Base-by-base conservation (phyloP, 1,140 invertebrate species). In the Neodiprion virginianus region DNA sequence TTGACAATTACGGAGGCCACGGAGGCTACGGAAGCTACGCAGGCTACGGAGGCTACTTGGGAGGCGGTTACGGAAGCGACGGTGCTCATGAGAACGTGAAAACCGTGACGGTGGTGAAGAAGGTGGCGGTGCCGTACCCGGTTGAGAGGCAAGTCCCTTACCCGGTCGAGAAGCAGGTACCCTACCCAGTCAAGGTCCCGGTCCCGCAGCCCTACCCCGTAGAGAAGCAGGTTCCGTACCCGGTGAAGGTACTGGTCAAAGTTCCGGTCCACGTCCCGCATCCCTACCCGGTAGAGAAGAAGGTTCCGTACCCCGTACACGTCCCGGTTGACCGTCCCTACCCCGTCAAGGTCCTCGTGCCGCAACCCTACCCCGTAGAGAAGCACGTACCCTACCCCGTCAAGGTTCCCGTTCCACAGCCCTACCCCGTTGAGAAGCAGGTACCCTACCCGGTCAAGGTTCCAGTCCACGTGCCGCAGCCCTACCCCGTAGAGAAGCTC, bases 31-130 rank as follows among this genome's bases (percentile, higher is more conserved):
- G 82, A 67, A 66, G 53, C n/a, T 61, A 70, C 48, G 49, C 67
- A 40, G 47, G 48, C 14, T 69, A 75, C 11, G 66, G 85, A 80
- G 84, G 89, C 75, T 85, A 89, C 82, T 83, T 87, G 72, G 85
- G 89, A 68, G 85, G 85, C 75, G 88, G 87, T 66, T 74, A 76
- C 73, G 86, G 84, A 84, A 89, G 89, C 77, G 90, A 89, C 73
- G 88, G 87, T 75, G 89, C 91, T 80, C 89, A 89, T 83, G 90
- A 92, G 78, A 90, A 93, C 77, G 89, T 93, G 79, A 95, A 93
- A 84, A 94, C 93, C 74, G 88, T 94, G 80, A 94, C 93, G 49
- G 87, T 94, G 21, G 90, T 93, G 67, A 95, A 95, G 85, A 92
- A 92, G 80, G 90, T 93, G 53, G 90, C 91, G 72, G 86, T 92